phyloP scores from a whole-genome alignment of 2,888 invertebrate genomes.

The Gnatocerus cornutus region DNA sequence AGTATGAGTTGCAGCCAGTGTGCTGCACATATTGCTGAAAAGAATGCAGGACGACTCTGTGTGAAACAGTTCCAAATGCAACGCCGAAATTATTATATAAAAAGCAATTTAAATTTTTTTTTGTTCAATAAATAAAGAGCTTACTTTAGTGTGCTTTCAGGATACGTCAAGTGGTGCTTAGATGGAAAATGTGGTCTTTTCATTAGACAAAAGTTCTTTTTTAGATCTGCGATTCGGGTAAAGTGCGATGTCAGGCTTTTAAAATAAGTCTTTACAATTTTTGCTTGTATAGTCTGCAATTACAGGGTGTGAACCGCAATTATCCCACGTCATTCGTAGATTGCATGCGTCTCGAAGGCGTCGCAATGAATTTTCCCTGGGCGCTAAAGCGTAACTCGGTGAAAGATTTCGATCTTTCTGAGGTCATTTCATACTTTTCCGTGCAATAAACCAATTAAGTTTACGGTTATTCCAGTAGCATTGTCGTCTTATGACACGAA shows the following conservation, averaged over 20 bases:
- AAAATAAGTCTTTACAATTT: neutral
- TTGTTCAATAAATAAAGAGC: no score
- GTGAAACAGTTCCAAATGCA: no score
- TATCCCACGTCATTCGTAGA: constrained; percentile 13
- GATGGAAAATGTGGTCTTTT: no score
- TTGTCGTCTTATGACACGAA: constrained; percentile 23
- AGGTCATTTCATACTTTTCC: constrained; percentile 27
- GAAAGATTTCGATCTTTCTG: constrained; percentile 28
- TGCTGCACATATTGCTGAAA: no score
- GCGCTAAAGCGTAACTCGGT: constrained; percentile 22
- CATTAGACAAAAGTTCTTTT: no score
- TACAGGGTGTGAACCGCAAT: constrained; percentile 26
- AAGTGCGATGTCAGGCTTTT: neutral
- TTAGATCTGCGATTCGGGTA: neutral
- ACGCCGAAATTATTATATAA: no score
- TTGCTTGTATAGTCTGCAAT: constrained; percentile 9
- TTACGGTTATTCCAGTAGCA: constrained; percentile 4
- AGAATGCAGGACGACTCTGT: no score
- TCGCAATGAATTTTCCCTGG: constrained; percentile 26
- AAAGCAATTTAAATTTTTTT: no score
- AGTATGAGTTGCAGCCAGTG: no score
- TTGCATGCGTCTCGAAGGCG: constrained; percentile 31
- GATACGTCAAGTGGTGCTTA: no score
- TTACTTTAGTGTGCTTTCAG: no score
- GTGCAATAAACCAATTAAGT: constrained; percentile 29